A percentile compares a stretch with the other conserved stretches of the same genome.
These are phyloP conservation scores for Oscheius sp. DNA, from an alignment of 2,888 invertebrate genomes.

Conservation along the genomic window DNA sequence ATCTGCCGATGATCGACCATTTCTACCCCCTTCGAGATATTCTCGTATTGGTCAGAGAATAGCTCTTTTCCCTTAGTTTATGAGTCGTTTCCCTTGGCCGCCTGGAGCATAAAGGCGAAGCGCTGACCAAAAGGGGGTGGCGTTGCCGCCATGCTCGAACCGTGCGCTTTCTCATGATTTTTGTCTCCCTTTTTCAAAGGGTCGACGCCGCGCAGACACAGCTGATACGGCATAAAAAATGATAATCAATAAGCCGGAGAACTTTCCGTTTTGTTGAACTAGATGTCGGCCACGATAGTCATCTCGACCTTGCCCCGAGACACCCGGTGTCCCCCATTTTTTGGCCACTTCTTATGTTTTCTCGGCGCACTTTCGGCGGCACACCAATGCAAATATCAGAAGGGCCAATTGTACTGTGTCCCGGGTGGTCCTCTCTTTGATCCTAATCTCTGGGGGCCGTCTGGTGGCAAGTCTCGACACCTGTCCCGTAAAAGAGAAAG, in stretches of 20 bases:
- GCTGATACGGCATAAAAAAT: conserved; percentile 20
- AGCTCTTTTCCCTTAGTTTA: background rate
- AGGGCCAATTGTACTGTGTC: background rate
- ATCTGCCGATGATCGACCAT: no score
- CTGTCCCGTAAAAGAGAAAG: background rate
- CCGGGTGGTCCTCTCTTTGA: conserved; percentile 15
- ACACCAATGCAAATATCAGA: conserved; percentile 28
- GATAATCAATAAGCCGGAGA: conserved; percentile 2
- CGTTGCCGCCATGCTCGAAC: background rate
- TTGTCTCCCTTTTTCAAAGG: background rate
- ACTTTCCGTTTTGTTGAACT: conserved; percentile 33
- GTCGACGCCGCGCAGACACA: background rate
- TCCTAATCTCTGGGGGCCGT: conserved; percentile 33
- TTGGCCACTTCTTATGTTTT: conserved; percentile 16
- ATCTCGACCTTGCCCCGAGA: conserved; percentile 13
- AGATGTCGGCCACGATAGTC: conserved; percentile 6
- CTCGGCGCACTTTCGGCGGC: conserved; percentile 23
- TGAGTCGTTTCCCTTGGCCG: background rate
- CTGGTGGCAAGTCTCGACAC: conserved; percentile 3
- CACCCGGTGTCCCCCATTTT: conserved; percentile 13
- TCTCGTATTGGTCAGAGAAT: no score
- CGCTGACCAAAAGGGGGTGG: background rate
- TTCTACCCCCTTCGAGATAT: no score
- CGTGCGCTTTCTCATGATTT: background rate
- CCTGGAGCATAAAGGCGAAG: background rate